Evolutionary conservation across 2,888 invertebrate genomes (phyloP).

Genomic region (Apodemia duryi): DNA sequence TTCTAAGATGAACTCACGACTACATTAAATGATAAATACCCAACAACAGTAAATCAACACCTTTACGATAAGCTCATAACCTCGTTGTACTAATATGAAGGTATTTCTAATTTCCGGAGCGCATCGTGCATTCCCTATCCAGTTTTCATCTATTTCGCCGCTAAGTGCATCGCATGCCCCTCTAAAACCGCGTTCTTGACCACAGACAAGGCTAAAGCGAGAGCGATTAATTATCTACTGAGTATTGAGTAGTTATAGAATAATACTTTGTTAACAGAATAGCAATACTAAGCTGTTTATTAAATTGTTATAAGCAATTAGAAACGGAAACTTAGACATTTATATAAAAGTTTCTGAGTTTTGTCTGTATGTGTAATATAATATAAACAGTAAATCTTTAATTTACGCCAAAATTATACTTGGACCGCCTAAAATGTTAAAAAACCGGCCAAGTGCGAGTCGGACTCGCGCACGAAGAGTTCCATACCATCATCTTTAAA

Average conservation of each 20-base stretch:
- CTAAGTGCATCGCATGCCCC: conserved; percentile 11
- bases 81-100: conserved; percentile 14
- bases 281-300: no score
- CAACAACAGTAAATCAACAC: conserved; percentile 7
- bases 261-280: neutral
- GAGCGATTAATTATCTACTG: neutral
- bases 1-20: neutral
- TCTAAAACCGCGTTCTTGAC: neutral
- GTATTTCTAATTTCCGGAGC: conserved; percentile 15
- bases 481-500: no score
- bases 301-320: no score
- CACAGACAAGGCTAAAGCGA: neutral
- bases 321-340: no score
- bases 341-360: no score
- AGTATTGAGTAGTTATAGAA: neutral
- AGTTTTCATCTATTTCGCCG: conserved; percentile 13
- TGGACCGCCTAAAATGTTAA: no score
- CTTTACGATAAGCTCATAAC: conserved; percentile 13
- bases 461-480: no score
- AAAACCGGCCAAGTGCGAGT: no score
- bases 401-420: no score
- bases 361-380: no score
- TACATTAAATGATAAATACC: conserved; percentile 3
- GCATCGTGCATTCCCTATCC: conserved; percentile 13
- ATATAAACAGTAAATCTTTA: no score